Conservation (phyloP, 2,797 vertebrate species). For the Pteronotus mesoamericanus region DNA sequence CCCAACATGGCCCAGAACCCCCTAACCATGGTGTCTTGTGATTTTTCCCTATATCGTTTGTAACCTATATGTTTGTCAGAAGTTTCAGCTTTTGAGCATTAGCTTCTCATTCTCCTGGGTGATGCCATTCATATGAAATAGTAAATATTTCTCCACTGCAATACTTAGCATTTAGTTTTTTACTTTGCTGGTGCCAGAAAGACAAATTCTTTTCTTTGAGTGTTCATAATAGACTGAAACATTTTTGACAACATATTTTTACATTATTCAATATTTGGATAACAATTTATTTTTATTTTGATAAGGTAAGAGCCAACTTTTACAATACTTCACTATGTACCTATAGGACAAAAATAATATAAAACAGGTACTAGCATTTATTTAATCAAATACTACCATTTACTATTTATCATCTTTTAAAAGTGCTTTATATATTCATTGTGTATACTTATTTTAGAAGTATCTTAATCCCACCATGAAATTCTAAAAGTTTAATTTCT, state of each 20-base stretch:
- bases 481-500: not conserved
- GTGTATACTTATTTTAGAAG: not conserved
- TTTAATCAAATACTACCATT: not conserved
- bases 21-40: not conserved
- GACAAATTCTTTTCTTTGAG: not conserved
- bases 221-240: not conserved
- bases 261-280: not conserved
- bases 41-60: not conserved
- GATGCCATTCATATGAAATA: not conserved
- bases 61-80: not conserved
- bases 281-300: not conserved
- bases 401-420: not conserved
- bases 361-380: not conserved
- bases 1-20: not conserved
- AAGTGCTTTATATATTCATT: not conserved
- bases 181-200: not conserved
- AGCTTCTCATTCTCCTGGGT: not conserved
- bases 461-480: not conserved
- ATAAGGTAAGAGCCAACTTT: not conserved
- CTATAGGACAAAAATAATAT: not conserved
- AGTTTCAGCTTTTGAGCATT: not conserved
- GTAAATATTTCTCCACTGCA: not conserved
- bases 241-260: not conserved
- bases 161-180: not conserved
- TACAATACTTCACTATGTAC: not conserved